A percentile compares a stretch with the other conserved stretches of the same genome.
These are phyloP conservation scores for Cheumatopsyche charites DNA, from an alignment of 1,140 invertebrate genomes.

Conservation along the genomic window DNA sequence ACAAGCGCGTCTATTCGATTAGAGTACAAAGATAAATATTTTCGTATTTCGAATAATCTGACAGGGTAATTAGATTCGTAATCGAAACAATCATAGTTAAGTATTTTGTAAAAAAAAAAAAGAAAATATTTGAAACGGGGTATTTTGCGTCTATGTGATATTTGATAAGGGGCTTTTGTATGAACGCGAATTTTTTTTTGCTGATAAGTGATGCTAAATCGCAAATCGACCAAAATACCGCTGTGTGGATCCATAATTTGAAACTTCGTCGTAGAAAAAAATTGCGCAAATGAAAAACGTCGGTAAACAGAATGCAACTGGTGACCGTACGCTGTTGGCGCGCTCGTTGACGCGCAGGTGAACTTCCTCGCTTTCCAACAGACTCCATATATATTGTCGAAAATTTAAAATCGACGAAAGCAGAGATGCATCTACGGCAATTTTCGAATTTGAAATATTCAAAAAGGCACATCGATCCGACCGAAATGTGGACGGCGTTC, in stretches of 20 bases:
- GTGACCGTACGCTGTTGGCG: constrained; percentile 10
- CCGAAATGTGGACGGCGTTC: background rate
- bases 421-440: background rate
- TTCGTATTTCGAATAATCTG: background rate
- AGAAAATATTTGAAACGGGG: constrained; percentile 7
- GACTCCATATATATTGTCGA: no score
- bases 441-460: background rate
- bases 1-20: background rate
- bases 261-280: background rate
- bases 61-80: constrained; percentile 6
- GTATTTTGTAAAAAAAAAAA: no score
- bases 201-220: background rate
- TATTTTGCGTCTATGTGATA: constrained; percentile 26
- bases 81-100: no score
- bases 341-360: no score
- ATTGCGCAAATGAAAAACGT: background rate
- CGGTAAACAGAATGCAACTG: constrained; percentile 37
- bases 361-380: no score
- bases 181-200: no score
- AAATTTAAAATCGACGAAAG: no score
- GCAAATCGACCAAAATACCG: constrained; percentile 17
- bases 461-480: background rate
- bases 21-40: constrained; percentile 7
- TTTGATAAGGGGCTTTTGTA: background rate
- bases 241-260: background rate